Conservation (phyloP, 2,113 vertebrate genomes). For the Poecile atricapillus region DNA sequence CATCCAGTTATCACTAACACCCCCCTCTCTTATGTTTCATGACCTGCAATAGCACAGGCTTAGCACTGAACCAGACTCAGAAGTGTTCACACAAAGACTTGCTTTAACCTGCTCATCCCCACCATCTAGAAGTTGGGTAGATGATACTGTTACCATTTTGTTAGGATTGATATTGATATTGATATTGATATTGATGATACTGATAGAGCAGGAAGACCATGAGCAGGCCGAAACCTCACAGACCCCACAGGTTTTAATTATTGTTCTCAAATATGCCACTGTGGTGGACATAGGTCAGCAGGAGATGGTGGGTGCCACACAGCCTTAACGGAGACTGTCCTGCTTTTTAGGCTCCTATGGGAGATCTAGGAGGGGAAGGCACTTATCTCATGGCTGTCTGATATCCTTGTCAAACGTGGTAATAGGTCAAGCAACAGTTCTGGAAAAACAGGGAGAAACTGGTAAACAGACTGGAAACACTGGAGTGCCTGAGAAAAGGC, state of each 20-base stretch:
- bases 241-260: no score
- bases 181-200: neutral
- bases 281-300: fast-evolving
- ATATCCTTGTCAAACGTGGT: neutral
- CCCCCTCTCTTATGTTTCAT: neutral
- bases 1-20: neutral
- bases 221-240: neutral
- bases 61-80: neutral
- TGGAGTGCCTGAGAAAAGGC: neutral
- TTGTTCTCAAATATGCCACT: neutral
- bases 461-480: neutral
- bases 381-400: neutral
- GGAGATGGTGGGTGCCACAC: neutral
- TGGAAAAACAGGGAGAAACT: neutral
- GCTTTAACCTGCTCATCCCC: neutral
- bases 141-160: neutral
- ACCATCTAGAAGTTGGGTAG: neutral
- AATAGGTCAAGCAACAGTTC: neutral
- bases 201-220: neutral
- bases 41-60: neutral
- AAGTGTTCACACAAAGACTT: fast-evolving
- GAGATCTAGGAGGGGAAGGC: neutral
- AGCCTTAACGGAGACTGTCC: neutral
- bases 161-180: neutral
- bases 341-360: neutral